A percentile compares a stretch with the other conserved stretches of the same genome.
Conservation (phyloP, 1,140 invertebrate genomes). For the Bombus consobrinus region DNA sequence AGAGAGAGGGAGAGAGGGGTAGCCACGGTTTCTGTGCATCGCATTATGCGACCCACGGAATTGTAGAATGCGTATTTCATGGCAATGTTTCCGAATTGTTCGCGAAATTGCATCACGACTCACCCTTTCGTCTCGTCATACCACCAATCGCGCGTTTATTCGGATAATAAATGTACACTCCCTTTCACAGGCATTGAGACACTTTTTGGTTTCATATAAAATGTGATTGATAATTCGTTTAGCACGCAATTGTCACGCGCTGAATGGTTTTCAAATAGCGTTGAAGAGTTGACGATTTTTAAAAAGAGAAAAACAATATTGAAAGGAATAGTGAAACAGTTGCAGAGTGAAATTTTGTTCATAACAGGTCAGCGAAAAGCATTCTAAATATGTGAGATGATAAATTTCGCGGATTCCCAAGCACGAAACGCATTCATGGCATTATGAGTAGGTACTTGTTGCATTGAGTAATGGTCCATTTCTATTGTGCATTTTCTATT, state of each 20-base stretch:
- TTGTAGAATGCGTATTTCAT: slow-evolving; percentile 16
- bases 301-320: not conserved
- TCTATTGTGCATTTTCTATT: not conserved
- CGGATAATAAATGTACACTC: not conserved
- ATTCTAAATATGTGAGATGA: not conserved
- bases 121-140: not conserved
- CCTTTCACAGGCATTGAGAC: too few species aligned
- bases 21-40: not conserved
- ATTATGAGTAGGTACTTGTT: not conserved
- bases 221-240: too few species aligned
- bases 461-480: not conserved
- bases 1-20: not conserved
- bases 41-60: not conserved
- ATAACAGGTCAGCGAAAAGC: too few species aligned
- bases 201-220: too few species aligned
- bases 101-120: not conserved
- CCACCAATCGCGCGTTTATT: not conserved
- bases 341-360: not conserved
- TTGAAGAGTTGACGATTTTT: too few species aligned
- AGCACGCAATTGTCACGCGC: too few species aligned
- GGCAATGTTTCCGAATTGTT: slow-evolving; percentile 31
- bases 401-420: not conserved
- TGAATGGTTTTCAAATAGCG: too few species aligned
- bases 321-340: not conserved
- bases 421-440: not conserved